Conservation (phyloP, 2,113 vertebrate species). For the Rattus rattus region DNA sequence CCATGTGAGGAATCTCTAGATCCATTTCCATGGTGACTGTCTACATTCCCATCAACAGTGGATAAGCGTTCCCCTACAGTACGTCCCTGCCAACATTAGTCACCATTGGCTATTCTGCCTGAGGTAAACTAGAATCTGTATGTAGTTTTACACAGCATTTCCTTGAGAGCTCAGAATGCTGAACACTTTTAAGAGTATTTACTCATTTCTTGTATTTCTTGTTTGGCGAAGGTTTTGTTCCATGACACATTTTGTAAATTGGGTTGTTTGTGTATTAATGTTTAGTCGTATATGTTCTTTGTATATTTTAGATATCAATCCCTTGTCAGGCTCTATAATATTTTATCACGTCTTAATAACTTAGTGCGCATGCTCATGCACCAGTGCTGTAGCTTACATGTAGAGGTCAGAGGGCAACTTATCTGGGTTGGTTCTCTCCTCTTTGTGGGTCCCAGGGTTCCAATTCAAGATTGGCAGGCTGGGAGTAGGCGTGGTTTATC, state of each 20-base stretch:
- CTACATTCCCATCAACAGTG: not conserved
- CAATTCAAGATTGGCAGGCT: not conserved
- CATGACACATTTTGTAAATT: not conserved
- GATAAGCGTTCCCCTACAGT: too few species aligned
- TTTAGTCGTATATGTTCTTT: not conserved
- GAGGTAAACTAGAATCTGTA: not conserved
- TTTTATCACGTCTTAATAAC: not conserved
- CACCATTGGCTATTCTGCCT: not conserved
- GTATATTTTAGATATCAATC: not conserved
- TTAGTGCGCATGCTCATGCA: not conserved
- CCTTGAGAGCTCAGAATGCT: not conserved
- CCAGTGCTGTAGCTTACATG: not conserved
- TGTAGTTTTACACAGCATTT: not conserved
- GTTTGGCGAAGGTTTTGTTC: not conserved
- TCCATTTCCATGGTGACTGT: not conserved
- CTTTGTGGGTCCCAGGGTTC: not conserved
- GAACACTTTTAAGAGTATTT: not conserved
- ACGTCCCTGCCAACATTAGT: not conserved
- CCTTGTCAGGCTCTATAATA: not conserved
- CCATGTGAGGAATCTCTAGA: not conserved
- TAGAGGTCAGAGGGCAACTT: not conserved
- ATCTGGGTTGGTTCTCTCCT: not conserved
- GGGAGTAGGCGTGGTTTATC: not conserved
- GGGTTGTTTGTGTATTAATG: not conserved
- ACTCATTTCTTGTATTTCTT: not conserved